phyloP scores from a whole-genome alignment of 2,113 vertebrate genomes.

The Crypturellus undulatus region DNA sequence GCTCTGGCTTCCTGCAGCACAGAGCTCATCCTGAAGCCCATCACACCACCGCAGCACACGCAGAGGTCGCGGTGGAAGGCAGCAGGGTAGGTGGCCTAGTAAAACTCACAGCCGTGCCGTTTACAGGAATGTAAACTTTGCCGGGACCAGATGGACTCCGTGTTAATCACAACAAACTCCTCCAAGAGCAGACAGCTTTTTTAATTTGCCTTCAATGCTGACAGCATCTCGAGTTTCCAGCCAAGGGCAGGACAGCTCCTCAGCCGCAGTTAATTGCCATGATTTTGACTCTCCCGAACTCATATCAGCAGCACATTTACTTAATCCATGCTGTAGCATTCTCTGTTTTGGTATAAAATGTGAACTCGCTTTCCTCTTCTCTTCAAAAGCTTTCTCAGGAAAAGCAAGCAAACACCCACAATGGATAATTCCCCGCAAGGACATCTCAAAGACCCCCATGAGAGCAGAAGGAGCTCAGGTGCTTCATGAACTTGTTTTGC shows the following conservation, averaged over 20 bases:
- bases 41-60: not conserved
- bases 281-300: rapidly evolving
- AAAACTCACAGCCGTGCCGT: constrained; percentile 18
- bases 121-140: constrained; percentile 15
- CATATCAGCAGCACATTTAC: not conserved
- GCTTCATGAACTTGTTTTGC: not conserved
- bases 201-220: not conserved
- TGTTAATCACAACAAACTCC: constrained; percentile 53
- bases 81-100: constrained; percentile 39
- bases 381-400: not conserved
- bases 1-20: constrained; percentile 35
- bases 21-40: constrained; percentile 27
- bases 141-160: constrained; percentile 31
- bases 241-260: not conserved
- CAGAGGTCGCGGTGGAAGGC: constrained; percentile 8
- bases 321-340: not conserved
- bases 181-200: constrained; percentile 4
- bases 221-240: not conserved
- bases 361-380: not conserved
- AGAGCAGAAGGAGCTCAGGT: not conserved
- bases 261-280: not conserved
- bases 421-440: not conserved
- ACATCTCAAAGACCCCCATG: not conserved
- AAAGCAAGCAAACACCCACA: not conserved
- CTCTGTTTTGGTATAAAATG: not conserved